Evolutionary conservation across 2,888 invertebrate genomes (phyloP), one percentile per base, ranked within the genome.

Genomic region (Nomada ferruginata): DNA sequence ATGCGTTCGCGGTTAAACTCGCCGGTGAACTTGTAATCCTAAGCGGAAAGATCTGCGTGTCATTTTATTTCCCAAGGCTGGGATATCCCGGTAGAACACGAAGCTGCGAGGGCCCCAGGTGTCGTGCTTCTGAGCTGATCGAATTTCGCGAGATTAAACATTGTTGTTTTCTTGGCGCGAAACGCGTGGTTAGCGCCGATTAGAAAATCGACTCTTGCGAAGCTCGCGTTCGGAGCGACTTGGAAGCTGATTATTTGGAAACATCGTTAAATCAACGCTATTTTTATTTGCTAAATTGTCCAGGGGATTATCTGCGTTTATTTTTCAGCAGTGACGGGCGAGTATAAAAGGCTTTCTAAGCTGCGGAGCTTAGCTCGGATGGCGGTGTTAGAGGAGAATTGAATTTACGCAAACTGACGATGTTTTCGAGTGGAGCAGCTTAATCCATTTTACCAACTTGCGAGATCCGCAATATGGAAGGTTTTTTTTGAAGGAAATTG

Each of bases 1-100:
- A 23, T 77, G 63, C 52, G 66, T 42, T 63, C 73, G 83, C 57
- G 83, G 76, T 83, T 66, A 57, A 77, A 63, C 83, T 36, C 47
- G 73, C 20, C 69, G 26, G 53, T 55, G 76, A 71, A 64, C 53
- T 63, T 63, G 82, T 79, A 82, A 80, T 57, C 65, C 36, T 70
- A 82, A 61, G 23, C 68, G 70, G 66, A 70, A 61, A 71, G 70
- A 71, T 66, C 42, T 11, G 36, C 47, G 44, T 20, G 60, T 74
- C 82, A 57, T 68, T 81, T 82, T 75, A 44, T 75, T 63, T 53
- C 74, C 23, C 18, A 15, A 20, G 7, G 23, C 26, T 42, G 36
- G 55, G 59, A 23, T 57, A 29, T 68, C 53, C 26, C 66, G 60
- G 5, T 42, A 42, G 66, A 71, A 68, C 26, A 57, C 20, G 60